A percentile compares a stretch with the other conserved stretches of the same genome.
These are phyloP conservation scores for Phlogophora meticulosa DNA, from an alignment of 2,888 invertebrate species.

Conservation along the genomic window DNA sequence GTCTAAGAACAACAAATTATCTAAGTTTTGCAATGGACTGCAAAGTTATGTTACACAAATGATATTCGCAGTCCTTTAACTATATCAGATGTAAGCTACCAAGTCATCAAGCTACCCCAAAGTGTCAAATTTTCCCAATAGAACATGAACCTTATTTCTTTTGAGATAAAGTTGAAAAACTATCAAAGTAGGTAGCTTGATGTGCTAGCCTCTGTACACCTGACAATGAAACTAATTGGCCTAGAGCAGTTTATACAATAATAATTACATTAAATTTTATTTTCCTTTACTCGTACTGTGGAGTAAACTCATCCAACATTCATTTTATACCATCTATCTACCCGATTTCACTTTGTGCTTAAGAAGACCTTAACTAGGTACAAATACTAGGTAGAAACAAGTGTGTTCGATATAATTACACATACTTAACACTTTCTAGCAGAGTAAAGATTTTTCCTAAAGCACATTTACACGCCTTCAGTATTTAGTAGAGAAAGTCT, in stretches of 20 bases:
- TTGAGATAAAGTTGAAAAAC: no score
- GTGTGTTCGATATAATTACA: conserved; percentile 29
- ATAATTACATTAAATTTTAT: conserved; percentile 36
- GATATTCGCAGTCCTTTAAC: conserved; percentile 43
- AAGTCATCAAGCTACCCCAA: no score
- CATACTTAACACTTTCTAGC: conserved; percentile 33
- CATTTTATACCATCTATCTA: conserved; percentile 38
- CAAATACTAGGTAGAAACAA: conserved; percentile 45
- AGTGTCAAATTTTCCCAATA: no score
- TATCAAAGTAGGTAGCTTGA: no score
- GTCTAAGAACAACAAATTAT: conserved; percentile 21
- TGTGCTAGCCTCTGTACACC: no score
- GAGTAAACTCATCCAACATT: conserved; percentile 50
- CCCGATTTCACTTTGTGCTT: conserved; percentile 57
- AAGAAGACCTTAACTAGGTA: conserved; percentile 41
- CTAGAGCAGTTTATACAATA: conserved; percentile 31
- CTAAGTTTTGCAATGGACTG: conserved; percentile 31
- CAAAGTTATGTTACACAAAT: conserved; percentile 59
- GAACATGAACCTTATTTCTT: no score
- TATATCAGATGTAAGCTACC: no score
- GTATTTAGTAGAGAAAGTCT: conserved; percentile 26
- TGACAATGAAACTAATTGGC: conserved; percentile 31
- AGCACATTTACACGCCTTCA: conserved; percentile 35
- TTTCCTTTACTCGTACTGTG: conserved; percentile 59
- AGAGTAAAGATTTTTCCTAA: conserved; percentile 18